phyloP scores from a whole-genome alignment of 2,888 invertebrate species.

The Agrotis ipsilon region DNA sequence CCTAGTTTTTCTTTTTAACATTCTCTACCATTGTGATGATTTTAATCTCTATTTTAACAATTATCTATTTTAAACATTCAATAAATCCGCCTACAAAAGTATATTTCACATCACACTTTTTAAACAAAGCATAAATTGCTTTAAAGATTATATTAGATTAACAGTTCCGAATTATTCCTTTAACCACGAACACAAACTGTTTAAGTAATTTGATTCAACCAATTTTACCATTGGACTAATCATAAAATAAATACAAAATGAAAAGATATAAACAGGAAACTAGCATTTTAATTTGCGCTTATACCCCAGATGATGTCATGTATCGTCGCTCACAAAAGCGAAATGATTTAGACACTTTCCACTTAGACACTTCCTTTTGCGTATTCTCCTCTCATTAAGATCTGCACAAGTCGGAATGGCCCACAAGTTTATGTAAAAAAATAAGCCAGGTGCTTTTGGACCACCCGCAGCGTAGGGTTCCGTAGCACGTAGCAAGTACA shows the following conservation, averaged over 20 bases:
- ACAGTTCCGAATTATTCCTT: slow-evolving; percentile 46
- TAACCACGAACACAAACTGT: slow-evolving; percentile 53
- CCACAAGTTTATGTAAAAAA: not conserved
- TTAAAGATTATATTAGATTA: slow-evolving; percentile 45
- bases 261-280: slow-evolving; percentile 82
- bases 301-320: slow-evolving; percentile 84
- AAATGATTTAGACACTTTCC: slow-evolving; percentile 48
- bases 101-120: slow-evolving; percentile 18
- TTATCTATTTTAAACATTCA: slow-evolving; percentile 13
- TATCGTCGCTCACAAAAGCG: slow-evolving; percentile 72
- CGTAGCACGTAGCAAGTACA: slow-evolving; percentile 21
- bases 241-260: slow-evolving; percentile 77
- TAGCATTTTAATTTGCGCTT: slow-evolving; percentile 84
- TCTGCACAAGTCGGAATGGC: slow-evolving; percentile 4
- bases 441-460: slow-evolving; percentile 23
- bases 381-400: slow-evolving; percentile 7
- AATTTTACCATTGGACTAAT: slow-evolving; percentile 74
- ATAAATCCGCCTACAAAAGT: slow-evolving; percentile 46
- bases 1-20: not conserved
- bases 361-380: slow-evolving; percentile 22
- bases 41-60: not conserved
- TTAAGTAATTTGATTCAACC: slow-evolving; percentile 66
- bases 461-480: slow-evolving; percentile 25
- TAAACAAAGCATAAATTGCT: slow-evolving; percentile 36
- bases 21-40: slow-evolving; percentile 16